phyloP scores from a whole-genome alignment of 2,113 vertebrate species.

The Myotis davidii region DNA sequence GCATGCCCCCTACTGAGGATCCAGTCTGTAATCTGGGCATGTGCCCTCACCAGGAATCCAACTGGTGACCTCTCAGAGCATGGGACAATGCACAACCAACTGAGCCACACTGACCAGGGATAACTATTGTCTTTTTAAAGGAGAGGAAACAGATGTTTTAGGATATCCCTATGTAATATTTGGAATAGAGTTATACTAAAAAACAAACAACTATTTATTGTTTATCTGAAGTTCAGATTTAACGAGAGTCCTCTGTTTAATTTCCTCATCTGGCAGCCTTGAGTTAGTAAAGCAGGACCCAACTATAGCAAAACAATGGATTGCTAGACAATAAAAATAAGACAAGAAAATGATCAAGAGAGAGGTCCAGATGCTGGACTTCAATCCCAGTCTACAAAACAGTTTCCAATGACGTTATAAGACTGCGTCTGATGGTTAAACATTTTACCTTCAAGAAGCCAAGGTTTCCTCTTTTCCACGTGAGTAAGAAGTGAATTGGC shows the following conservation, averaged over 20 bases:
- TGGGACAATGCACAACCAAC: no score
- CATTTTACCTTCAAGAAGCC: background rate
- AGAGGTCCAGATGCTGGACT: background rate
- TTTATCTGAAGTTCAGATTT: background rate
- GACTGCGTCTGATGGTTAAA: background rate
- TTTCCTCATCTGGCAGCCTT: background rate
- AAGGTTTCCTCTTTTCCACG: background rate
- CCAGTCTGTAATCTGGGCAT: no score
- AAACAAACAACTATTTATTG: background rate
- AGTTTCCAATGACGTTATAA: background rate
- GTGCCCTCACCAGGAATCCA: no score
- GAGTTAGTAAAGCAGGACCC: background rate
- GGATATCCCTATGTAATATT: background rate
- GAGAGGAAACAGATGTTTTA: background rate
- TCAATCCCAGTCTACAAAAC: background rate
- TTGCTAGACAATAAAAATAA: background rate
- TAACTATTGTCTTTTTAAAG: background rate
- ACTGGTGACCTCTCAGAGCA: no score
- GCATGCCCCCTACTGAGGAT: no score
- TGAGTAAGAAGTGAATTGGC: background rate
- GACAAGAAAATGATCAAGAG: background rate
- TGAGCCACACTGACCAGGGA: no score
- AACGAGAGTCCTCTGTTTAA: background rate
- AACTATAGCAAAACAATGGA: accelerated
- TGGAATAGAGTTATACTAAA: background rate